These are phyloP conservation scores for Ferrisia virgata DNA, from an alignment of 2,888 invertebrate genomes.

Conservation along the genomic window DNA sequence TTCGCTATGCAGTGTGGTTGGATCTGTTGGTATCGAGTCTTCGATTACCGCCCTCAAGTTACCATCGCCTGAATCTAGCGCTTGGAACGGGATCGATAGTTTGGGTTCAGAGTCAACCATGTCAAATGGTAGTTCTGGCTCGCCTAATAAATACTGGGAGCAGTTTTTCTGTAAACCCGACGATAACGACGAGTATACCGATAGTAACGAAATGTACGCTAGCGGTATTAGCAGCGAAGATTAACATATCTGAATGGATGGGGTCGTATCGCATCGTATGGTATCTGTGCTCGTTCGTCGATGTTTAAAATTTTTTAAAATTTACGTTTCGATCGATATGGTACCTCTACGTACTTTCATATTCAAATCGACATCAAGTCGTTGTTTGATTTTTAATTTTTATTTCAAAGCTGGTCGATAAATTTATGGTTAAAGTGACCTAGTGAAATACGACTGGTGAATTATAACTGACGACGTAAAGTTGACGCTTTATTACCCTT, in stretches of 20 bases:
- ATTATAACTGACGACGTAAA: background rate
- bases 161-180: constrained; percentile 55
- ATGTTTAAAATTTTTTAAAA: background rate
- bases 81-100: constrained; percentile 20
- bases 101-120: constrained; percentile 75
- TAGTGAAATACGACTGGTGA: background rate
- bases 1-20: background rate
- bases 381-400: background rate
- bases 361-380: background rate
- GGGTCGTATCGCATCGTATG: background rate
- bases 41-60: background rate
- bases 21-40: background rate
- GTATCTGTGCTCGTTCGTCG: background rate
- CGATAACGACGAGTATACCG: constrained; percentile 53
- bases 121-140: constrained; percentile 72
- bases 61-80: constrained; percentile 54
- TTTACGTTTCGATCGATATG: background rate
- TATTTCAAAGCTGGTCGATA: background rate
- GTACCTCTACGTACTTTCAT: background rate
- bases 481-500: background rate
- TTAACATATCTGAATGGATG: constrained; percentile 52
- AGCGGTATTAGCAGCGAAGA: constrained; percentile 65
- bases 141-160: constrained; percentile 69
- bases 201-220: constrained; percentile 63
- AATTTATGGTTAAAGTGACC: background rate